Base-by-base conservation (phyloP, 2,797 vertebrate species). In the Echiichthys vipera region DNA sequence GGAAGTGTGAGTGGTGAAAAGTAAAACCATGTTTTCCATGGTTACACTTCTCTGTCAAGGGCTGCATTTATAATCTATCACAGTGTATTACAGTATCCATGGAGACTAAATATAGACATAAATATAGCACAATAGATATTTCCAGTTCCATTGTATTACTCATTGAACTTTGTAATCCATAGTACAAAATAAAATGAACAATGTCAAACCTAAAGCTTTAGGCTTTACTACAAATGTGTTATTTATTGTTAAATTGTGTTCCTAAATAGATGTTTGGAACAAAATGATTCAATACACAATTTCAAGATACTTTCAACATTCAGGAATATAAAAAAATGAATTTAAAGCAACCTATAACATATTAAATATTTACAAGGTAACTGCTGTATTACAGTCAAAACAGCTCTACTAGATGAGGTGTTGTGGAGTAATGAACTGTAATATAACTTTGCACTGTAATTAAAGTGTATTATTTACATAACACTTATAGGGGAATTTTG, bases 1-100 rank as follows among this genome's bases (percentile, higher is more conserved):
- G 56, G 51, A 83, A 84, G 71, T 73, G 25, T 27, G 58, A 78
- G 47, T 43, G 34, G 54, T 55, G 54, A 75, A 75, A 67, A 53
- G 51, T 63, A 29, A 61, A 27, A 40, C 29, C 46, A 54, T 67
- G 29, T 67, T 78, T 77, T 65, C 51, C 57, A 61, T 54, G 54
- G 57, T 46, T 69, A 58, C 49, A 34, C 40, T 29, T 74, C 15
- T 29, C 50, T 77, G 22, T 56, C 20, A 59, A 51, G 46, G 14
- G 36, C 32, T 71, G 22, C 12, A 54, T 72, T 42, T 57, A 36
- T 43, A 24, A 43, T 50, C 36, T 43, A 32, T 57, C 39, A 56
- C 22, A 49, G 15, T 43, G 42, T 27, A 64, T 45, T 43, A 55
- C 25, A 40, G 20, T 22, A 24, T 32, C 34, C 29, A 37, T 54